A percentile compares a stretch with the other conserved stretches of the same genome.
Conservation (phyloP, 2,888 invertebrate genomes). For the Pachycephus smyrnensis region DNA sequence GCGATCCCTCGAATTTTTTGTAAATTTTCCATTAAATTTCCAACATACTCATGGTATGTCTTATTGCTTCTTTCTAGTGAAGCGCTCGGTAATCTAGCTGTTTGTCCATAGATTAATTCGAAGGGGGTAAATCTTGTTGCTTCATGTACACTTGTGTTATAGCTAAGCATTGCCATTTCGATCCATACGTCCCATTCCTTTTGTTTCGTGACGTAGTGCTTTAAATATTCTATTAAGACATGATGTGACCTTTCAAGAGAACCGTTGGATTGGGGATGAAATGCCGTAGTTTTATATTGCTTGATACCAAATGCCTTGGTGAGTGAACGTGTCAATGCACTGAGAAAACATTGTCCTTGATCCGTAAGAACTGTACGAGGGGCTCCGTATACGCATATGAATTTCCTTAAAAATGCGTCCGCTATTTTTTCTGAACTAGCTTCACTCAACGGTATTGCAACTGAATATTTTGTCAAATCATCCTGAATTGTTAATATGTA, state of each 20-base stretch:
- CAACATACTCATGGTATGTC: slow-evolving; percentile 23
- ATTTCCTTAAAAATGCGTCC: slow-evolving; percentile 19
- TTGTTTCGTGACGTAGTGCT: slow-evolving; percentile 22
- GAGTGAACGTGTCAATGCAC: slow-evolving; percentile 19
- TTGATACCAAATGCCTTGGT: slow-evolving; percentile 25
- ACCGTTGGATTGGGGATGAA: slow-evolving; percentile 28
- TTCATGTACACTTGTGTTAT: slow-evolving; percentile 24
- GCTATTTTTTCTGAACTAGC: slow-evolving; percentile 31
- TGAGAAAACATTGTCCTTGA: slow-evolving; percentile 29
- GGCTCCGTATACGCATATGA: slow-evolving; percentile 23
- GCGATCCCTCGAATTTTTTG: slow-evolving; percentile 20
- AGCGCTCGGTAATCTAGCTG: slow-evolving; percentile 18
- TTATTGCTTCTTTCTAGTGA: slow-evolving; percentile 11
- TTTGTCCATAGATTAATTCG: slow-evolving; percentile 25
- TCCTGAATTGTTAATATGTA: slow-evolving; percentile 27
- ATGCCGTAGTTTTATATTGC: slow-evolving; percentile 23
- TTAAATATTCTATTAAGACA: slow-evolving; percentile 21
- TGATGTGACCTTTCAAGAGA: slow-evolving; percentile 29
- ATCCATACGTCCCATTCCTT: slow-evolving; percentile 33
- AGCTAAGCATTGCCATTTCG: slow-evolving; percentile 21
- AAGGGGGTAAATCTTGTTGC: slow-evolving; percentile 18
- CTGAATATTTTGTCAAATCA: slow-evolving; percentile 17
- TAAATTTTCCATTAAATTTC: slow-evolving; percentile 13
- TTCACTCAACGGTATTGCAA: slow-evolving; percentile 23
- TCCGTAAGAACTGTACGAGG: slow-evolving; percentile 27